Evolutionary conservation across 2,113 vertebrate genomes (phyloP).

Genomic region (Isichthys henryi): DNA sequence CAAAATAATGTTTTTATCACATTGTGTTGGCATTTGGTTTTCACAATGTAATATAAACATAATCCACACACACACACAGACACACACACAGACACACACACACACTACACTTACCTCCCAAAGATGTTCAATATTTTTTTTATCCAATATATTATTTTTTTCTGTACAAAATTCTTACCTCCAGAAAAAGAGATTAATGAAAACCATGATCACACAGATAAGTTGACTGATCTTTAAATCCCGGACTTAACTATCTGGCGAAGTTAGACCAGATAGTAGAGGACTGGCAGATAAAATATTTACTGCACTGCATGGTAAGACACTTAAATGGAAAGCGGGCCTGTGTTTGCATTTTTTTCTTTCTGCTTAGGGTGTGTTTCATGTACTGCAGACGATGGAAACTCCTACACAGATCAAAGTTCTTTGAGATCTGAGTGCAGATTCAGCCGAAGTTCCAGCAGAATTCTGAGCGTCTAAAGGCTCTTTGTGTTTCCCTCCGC

Average conservation of each 20-base stretch:
- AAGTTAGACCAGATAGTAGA: background rate
- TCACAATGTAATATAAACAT: too few relatives aligned
- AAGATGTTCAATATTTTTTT: background rate
- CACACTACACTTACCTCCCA: conserved; percentile 9
- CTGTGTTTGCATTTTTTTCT: background rate
- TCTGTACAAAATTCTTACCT: background rate
- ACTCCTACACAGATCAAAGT: background rate
- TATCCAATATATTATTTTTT: background rate
- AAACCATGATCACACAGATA: background rate
- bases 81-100: background rate
- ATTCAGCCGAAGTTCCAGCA: background rate
- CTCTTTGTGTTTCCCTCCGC: background rate
- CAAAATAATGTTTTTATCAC: too few relatives aligned
- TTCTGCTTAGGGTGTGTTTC: background rate
- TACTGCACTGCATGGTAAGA: background rate
- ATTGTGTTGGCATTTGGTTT: too few relatives aligned
- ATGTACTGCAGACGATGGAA: background rate
- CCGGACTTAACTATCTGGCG: background rate
- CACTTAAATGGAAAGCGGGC: background rate
- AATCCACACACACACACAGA: too few relatives aligned
- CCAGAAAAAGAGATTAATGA: background rate
- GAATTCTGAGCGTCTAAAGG: background rate
- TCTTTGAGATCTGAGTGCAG: background rate
- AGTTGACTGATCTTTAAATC: background rate
- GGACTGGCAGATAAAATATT: background rate